These are phyloP conservation scores for Empidonax traillii DNA, from an alignment of 2,113 vertebrate genomes.

Conservation along the genomic window DNA sequence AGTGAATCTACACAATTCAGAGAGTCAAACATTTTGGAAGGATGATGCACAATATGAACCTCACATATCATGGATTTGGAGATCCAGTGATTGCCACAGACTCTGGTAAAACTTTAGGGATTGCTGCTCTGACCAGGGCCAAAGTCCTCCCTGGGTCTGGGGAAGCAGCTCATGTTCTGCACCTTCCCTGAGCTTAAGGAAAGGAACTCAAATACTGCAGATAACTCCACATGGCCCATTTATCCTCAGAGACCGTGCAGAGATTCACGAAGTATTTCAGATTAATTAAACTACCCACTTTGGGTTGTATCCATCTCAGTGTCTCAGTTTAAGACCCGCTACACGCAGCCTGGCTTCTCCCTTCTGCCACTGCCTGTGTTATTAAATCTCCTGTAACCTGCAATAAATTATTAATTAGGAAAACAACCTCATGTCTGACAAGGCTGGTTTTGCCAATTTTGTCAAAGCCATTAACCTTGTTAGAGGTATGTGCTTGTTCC, in stretches of 20 bases:
- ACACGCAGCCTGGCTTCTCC: not conserved
- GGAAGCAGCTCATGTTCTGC: not conserved
- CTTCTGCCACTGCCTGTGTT: not conserved
- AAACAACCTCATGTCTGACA: not conserved
- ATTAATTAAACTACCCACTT: not conserved
- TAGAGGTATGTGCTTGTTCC: not conserved
- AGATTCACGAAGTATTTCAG: not conserved
- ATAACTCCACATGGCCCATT: fast-evolving
- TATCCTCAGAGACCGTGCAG: not conserved
- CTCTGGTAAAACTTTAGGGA: not conserved
- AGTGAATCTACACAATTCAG: not conserved
- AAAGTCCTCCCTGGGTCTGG: not conserved
- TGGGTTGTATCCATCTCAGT: not conserved
- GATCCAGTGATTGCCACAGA: not conserved
- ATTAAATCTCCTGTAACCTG: not conserved
- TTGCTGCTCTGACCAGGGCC: not conserved
- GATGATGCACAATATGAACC: not conserved
- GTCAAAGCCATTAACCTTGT: not conserved
- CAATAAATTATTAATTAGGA: constrained; percentile 10
- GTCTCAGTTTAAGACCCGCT: not conserved
- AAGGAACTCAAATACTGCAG: not conserved
- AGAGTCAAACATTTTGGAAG: not conserved
- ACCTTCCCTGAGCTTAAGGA: not conserved
- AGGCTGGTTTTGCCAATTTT: not conserved
- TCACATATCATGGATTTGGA: not conserved